Evolutionary conservation across 2,113 vertebrate species (phyloP).

Genomic region (Neolamprologus caudopunctatus): DNA sequence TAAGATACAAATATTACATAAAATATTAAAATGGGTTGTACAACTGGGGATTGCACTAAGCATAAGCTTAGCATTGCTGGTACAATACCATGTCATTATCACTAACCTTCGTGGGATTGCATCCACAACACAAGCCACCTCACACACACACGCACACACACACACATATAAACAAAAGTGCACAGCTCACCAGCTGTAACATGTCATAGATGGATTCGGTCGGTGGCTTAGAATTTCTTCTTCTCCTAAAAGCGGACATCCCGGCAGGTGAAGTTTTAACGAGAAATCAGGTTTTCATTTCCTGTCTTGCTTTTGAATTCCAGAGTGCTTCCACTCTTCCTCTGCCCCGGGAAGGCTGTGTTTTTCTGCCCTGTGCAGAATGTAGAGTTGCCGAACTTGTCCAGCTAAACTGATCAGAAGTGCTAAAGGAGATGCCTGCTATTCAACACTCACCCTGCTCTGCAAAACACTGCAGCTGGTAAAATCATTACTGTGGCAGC

Average conservation of each 20-base stretch:
- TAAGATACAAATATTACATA: background rate
- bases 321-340: background rate
- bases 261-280: background rate
- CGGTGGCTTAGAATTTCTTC: conserved; percentile 49
- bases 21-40: background rate
- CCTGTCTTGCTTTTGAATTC: background rate
- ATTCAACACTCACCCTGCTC: background rate
- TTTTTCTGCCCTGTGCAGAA: background rate
- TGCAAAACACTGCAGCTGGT: background rate
- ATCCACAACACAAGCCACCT: background rate
- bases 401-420: background rate
- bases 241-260: conserved; percentile 65
- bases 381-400: background rate
- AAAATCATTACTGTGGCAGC: background rate
- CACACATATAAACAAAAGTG: background rate
- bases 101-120: background rate
- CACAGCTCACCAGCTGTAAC: conserved; percentile 80
- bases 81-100: background rate
- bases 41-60: background rate
- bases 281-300: background rate
- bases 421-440: background rate
- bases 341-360: background rate
- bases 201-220: conserved; percentile 72
- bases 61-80: background rate
- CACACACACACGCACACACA: background rate